Evolutionary conservation across 2,113 vertebrate genomes (phyloP), one percentile per base, ranked within the genome.

Genomic region (Pholis gunnellus): DNA sequence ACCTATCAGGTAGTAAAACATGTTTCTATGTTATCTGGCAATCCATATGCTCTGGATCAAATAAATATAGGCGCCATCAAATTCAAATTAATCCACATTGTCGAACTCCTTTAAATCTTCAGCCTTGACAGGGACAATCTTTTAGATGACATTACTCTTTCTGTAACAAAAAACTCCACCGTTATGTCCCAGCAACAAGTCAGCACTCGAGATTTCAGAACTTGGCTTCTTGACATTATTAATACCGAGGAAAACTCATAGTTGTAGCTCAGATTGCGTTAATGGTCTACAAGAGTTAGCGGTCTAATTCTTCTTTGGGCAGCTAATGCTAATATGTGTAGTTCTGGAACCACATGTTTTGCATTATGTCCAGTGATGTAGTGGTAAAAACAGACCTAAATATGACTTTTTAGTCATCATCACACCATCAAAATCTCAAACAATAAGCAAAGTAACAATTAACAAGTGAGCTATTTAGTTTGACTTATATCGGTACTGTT

Each of bases 341-440:
- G 31, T 44, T 44, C 20, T 73, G 44, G 61, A 66, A 25, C 46
- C 71, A 87, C 71, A 79, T 79, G 52, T 76, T 54, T 7, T 25
- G 56, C 42, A 60, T 60, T 76, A 48, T 29, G 31, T 59, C n/a
- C 40, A 71, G 48, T 69, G 22, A 34, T 73, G 64, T 6, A 17
- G 40, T 27, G 5, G 18, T 50, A 20, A 25, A 14, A 27, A 27
- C 61, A n/a, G 29, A 61, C 22, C 18, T 52, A 38, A 52, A 36
- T 15, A 29, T 57, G 17, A 46, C 18, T 29, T 11, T 57, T 70
- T 20, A 64, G 20, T 70, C 52, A 31, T 73, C 44, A 46, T 48
- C 44, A 57, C 31, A n/a, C 17, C 73, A 52, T 54, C 14, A 27
- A n/a, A 75, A 60, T 34, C 13, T 52, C 22, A 46, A 46, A 80